Base-by-base conservation (phyloP, 2,113 vertebrate genomes). In the Grallaria varia region DNA sequence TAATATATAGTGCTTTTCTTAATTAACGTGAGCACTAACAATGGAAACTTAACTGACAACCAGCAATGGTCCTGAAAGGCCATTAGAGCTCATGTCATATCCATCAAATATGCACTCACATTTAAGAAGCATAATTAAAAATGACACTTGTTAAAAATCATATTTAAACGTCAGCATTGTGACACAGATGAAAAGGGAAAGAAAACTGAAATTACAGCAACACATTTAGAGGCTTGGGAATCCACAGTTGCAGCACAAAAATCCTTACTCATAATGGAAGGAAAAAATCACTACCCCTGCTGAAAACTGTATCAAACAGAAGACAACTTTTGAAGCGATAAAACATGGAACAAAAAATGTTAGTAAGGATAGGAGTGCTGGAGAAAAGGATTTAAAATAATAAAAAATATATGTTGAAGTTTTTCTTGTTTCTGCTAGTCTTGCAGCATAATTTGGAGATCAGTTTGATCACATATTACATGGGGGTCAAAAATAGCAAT, bases 21-120 rank as follows among this genome's bases (percentile, higher is more conserved):
- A 84, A 93, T 96, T 89, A 93, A 81, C 28, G 1, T 84, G 86
- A 89, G 49, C 81, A 92, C n/a, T 95, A 89, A 96, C 88, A 92
- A 78, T 33, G 93, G 64, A 87, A 95, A 84, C 42, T 72, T 76
- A 92, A 93, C 80, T 91, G 95, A 95, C 83, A 97, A 77, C 14
- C 40, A 87, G 47, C 50, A 84, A 49, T 18, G 37, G 77, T 68
- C 84, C 83, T 77, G 72, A 86, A 88, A 87, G 86, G 85, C 85
- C 83, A 75, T 96, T 89, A 96, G 47, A 71, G 76, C 73, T 72
- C 49, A 81, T 25, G 56, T 72, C 68, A 55, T 8, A 92, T 15
- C 37, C 60, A 90, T 84, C 92, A 92, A 88, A 71, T 4, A 4
- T 63, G 87, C 64, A 80, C 55, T 74, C 47, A 78, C 19, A 15